Conservation (phyloP, 2,113 vertebrate genomes). For the Dipodomys ordii region DNA sequence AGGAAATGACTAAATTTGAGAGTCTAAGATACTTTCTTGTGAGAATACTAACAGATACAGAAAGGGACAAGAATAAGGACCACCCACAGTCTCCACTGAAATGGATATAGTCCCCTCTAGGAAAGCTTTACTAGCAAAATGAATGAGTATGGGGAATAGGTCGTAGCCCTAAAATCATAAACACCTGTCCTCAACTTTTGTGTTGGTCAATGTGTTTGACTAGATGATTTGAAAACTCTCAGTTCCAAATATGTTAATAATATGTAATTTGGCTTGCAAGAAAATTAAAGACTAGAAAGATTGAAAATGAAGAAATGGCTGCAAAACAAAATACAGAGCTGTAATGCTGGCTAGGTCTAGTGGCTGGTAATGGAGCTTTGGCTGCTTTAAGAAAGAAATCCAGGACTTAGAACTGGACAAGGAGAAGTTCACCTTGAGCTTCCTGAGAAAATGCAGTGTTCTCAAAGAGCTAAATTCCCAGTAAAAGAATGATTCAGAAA, state of each 20-base stretch:
- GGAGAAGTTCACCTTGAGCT: background rate
- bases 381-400: background rate
- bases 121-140: background rate
- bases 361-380: background rate
- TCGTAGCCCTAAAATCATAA: rapidly evolving
- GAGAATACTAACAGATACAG: background rate
- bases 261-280: background rate
- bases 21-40: background rate
- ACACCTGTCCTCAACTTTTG: background rate
- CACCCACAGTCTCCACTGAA: background rate
- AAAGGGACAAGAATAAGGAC: background rate
- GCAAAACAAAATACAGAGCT: background rate
- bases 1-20: background rate
- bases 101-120: background rate
- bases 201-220: background rate
- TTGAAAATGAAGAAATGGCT: background rate
- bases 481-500: background rate
- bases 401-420: background rate
- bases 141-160: background rate
- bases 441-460: background rate
- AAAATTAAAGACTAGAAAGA: background rate
- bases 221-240: background rate
- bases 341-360: background rate
- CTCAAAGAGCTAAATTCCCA: background rate
- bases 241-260: background rate